Evolutionary conservation across 1,140 invertebrate genomes (phyloP).

Genomic region (Chymomyza costata): DNA sequence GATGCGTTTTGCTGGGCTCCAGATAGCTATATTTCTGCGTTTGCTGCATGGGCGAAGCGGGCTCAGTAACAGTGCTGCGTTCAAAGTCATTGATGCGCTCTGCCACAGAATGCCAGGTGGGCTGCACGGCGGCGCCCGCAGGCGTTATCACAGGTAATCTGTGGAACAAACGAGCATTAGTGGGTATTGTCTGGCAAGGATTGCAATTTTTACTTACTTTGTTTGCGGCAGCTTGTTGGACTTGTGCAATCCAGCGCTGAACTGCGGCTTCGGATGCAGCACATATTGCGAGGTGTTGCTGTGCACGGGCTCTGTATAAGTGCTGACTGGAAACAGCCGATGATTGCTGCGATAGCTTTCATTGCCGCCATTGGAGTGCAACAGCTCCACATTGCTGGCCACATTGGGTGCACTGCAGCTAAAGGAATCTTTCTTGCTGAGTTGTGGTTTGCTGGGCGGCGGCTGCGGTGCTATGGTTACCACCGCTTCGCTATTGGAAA

Average conservation of each 20-base stretch:
- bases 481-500: conserved; percentile 54
- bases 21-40: conserved; percentile 80
- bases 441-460: conserved; percentile 37
- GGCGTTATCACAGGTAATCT: conserved; percentile 69
- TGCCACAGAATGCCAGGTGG: conserved; percentile 80
- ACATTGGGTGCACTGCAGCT: conserved; percentile 59
- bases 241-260: conserved; percentile 61
- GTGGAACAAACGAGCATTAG: background rate
- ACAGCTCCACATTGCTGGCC: conserved; percentile 20
- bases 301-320: conserved; percentile 78
- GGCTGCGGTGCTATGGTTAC: conserved; percentile 51
- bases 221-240: conserved; percentile 15
- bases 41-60: conserved; percentile 63
- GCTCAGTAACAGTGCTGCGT: conserved; percentile 53
- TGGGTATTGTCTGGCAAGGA: background rate
- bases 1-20: conserved; percentile 85
- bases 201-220: conserved; percentile 36
- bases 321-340: conserved; percentile 79
- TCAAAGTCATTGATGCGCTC: conserved; percentile 86
- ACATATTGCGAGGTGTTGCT: conserved; percentile 73
- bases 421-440: conserved; percentile 40
- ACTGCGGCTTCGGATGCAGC: conserved; percentile 70
- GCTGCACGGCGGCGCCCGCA: conserved; percentile 59
- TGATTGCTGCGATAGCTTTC: conserved; percentile 71
- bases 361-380: conserved; percentile 21